Percentiles rank a stretch among this genome's conserved stretches.
These are phyloP conservation scores for Smithornis capensis DNA, from an alignment of 2,113 vertebrate species.

Conservation along the genomic window DNA sequence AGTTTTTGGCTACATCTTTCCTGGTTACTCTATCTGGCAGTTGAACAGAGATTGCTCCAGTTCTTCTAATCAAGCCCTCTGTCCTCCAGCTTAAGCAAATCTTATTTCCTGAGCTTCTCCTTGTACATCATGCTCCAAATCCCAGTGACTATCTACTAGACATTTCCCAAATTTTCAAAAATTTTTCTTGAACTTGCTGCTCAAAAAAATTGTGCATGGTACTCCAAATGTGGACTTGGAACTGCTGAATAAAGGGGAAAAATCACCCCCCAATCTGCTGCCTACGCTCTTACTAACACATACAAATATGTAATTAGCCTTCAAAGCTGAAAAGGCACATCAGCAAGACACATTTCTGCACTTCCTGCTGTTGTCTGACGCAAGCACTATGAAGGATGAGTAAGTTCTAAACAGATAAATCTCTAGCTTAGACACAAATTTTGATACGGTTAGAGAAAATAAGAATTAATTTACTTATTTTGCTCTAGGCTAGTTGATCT, in stretches of 20 bases:
- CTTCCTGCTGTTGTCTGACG: fast-evolving
- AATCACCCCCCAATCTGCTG: background rate
- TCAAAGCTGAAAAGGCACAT: background rate
- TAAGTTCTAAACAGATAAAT: background rate
- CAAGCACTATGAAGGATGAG: fast-evolving
- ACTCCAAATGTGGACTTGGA: background rate
- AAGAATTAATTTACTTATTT: background rate
- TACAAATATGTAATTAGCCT: background rate
- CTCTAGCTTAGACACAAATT: background rate
- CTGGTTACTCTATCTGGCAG: background rate
- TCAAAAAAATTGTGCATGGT: background rate
- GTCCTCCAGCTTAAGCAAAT: background rate
- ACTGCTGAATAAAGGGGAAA: background rate
- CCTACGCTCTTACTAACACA: background rate
- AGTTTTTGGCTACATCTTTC: background rate
- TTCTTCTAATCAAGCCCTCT: background rate
- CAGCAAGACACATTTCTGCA: fast-evolving
- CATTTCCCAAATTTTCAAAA: background rate
- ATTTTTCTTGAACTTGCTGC: background rate
- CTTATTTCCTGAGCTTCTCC: background rate
- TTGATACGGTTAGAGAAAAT: background rate
- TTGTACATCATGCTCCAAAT: background rate
- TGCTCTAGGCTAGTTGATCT: background rate
- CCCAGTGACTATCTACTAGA: background rate
- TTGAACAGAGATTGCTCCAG: background rate